phyloP scores from a whole-genome alignment of 2,888 invertebrate species.

The Augiades crinisus region DNA sequence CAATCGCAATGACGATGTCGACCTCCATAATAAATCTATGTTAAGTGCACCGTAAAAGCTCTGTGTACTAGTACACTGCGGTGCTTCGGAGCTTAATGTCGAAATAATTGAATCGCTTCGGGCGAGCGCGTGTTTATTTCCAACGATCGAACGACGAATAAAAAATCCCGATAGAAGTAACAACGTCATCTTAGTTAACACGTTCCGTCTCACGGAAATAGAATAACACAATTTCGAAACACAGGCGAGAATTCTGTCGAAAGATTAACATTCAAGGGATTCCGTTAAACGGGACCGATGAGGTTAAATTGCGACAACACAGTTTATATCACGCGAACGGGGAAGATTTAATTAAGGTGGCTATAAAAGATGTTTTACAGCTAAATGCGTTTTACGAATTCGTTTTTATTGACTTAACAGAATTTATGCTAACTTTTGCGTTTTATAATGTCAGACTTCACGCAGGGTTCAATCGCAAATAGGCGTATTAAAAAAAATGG shows the following conservation, averaged over 20 bases:
- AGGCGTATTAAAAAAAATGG: too few species aligned
- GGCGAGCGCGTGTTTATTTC: slow-evolving; percentile 44
- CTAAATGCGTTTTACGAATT: neutral
- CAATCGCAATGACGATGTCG: slow-evolving; percentile 43
- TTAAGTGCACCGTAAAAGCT: slow-evolving; percentile 42
- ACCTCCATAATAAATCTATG: slow-evolving; percentile 45
- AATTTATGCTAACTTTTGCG: neutral
- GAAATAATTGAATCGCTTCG: slow-evolving; percentile 57
- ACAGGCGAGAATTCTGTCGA: slow-evolving; percentile 13
- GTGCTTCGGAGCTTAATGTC: slow-evolving; percentile 46
- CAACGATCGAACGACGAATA: slow-evolving; percentile 34
- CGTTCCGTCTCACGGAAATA: slow-evolving; percentile 24
- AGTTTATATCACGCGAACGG: slow-evolving; percentile 18
- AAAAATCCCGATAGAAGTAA: slow-evolving; percentile 40
- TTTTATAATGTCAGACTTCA: neutral
- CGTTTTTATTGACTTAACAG: neutral
- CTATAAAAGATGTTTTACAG: slow-evolving; percentile 9
- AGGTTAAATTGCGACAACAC: slow-evolving; percentile 21
- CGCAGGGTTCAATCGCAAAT: too few species aligned
- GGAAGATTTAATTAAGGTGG: slow-evolving; percentile 8
- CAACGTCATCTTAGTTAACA: slow-evolving; percentile 40
- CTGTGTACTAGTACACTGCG: too few species aligned
- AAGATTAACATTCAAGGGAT: slow-evolving; percentile 24
- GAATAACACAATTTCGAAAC: slow-evolving; percentile 18
- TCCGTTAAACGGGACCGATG: slow-evolving; percentile 17